Evolutionary conservation across 2,113 vertebrate species (phyloP), one percentile per base, ranked within the genome.

Genomic region (Bufo bufo): DNA sequence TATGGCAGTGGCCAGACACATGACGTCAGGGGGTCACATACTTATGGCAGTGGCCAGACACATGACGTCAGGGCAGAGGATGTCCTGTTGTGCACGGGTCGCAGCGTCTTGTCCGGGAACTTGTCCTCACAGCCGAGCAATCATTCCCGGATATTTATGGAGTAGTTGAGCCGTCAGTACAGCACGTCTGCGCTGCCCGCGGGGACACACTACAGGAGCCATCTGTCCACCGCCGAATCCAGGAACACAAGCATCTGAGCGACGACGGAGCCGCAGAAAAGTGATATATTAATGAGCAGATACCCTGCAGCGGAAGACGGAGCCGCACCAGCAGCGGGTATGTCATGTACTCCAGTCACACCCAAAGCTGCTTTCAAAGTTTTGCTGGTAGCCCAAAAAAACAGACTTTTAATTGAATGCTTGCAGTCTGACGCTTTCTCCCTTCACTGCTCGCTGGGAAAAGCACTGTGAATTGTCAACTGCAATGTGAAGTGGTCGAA

Each of bases 201-300:
- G 69, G 82, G 54, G 1, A 52, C 4, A 71, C 63, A 81, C 83
- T 82, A 82, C 0, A 79, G 82, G 78, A 45, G 75, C 90, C 91
- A 85, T 87, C 90, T 91, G 92, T 47, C 85, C 90, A 49, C 84
- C 10, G 16, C 61, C 90, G 88, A 77, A 61, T 85, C 78, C 81
- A 12, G 66, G 81, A 49, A 54, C 9, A 43, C 6, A 23, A 10
- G 69, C 83, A 74, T 69, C 61, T 1, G 0, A 89, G 61, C 59
- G 4, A 74, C 2, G 61, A 90, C 43, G 47, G 61, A 90, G 69
- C 49, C 63, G 23, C 80, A 82, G 80, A 66, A 66, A 82, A 81
- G 45, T 20, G 9, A 61, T 19, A 59, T 9, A 16, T 43, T 61
- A 77, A 8, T 7, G 4, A 8, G 49, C 19, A 3, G 17, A 49